Evolutionary conservation across 2,797 vertebrate genomes (phyloP), one percentile per base, ranked within the genome.

Genomic region (Acestrorhynchus altus): DNA sequence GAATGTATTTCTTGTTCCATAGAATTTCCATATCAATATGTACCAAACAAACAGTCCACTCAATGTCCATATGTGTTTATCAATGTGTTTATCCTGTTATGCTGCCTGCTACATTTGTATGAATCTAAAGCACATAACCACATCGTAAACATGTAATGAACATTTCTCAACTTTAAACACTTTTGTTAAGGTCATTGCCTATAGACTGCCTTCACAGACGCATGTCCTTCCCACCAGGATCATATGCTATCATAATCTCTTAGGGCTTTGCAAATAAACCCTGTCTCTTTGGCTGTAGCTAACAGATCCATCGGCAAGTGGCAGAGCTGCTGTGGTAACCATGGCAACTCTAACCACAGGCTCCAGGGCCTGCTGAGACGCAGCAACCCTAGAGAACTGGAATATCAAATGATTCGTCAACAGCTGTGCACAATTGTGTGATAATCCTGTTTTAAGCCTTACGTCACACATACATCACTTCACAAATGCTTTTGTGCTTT

Each of bases 301-400:
- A 72, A 47, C 49, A 54, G 18, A 78, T 61, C 49, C 26, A 78
- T 78, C 39, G 22, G 57, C 31, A 18, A 49, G 22, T 18, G 24
- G 35, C 22, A 49, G 71, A 42, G 52, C 61, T 40, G 16, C 63
- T 74, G 31, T 52, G 54, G 52, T 46, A 78, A 71, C 77, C 56
- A 67, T 71, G 68, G 59, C 26, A 40, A 70, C 67, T 39, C 26
- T 11, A 35, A 40, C 64, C 61, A 72, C 68, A 61, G 79, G 52
- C n/a, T 28, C 16, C 44, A 12, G 42, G 35, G 31, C 13, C 31
- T 35, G 52, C 67, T 59, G 24, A 64, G 68, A 59, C 22, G 24
- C 42, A n/a, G 18, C 6, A 24, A 74, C 40, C 46, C 13, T 35
- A 8, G 28, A 65, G 7, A 54, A 15, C 28, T 54, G 47, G n/a